A percentile compares a stretch with the other conserved stretches of the same genome.
These are phyloP conservation scores for Orthosia cruda DNA, from an alignment of 2,888 invertebrate species.

Conservation along the genomic window DNA sequence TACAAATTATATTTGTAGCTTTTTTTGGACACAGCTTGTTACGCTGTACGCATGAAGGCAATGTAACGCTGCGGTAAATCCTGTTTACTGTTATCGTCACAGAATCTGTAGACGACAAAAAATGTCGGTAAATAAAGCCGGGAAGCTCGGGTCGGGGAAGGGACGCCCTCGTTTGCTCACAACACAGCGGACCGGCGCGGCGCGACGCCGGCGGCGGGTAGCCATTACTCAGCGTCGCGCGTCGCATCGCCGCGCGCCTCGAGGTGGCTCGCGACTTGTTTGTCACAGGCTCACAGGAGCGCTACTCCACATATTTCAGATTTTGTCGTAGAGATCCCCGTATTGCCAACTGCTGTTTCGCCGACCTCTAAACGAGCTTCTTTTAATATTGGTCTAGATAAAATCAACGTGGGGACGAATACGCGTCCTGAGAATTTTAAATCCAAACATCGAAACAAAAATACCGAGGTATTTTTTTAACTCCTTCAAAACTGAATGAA, in stretches of 20 bases:
- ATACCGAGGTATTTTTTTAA: too few relatives aligned
- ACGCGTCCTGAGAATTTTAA: not conserved
- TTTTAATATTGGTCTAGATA: not conserved
- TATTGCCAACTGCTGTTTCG: not conserved
- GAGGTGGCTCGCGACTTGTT: conserved; percentile 32
- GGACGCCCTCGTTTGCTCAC: conserved; percentile 24
- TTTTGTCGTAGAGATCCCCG: not conserved
- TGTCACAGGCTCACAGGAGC: conserved; percentile 35
- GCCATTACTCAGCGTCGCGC: conserved; percentile 38
- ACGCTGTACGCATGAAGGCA: not conserved
- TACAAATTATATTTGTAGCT: not conserved
- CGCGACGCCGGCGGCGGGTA: not conserved
- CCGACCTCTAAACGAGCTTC: not conserved
- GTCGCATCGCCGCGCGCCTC: conserved; percentile 35
- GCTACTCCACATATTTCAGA: conserved; percentile 27
- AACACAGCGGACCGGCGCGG: not conserved
- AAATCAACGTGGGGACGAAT: not conserved
- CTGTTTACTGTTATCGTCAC: conserved; percentile 21
- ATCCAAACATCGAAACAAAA: not conserved
- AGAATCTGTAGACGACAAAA: conserved; percentile 19
- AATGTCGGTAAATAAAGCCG: conserved; percentile 38
- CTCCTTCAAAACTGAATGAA: too few relatives aligned
- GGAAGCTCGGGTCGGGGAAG: not conserved
- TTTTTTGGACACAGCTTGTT: not conserved
- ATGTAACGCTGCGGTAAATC: conserved; percentile 21